A percentile compares a stretch with the other conserved stretches of the same genome.
Evolutionary conservation across 1,140 invertebrate species (phyloP).

Genomic region (Drosophila suzukii): DNA sequence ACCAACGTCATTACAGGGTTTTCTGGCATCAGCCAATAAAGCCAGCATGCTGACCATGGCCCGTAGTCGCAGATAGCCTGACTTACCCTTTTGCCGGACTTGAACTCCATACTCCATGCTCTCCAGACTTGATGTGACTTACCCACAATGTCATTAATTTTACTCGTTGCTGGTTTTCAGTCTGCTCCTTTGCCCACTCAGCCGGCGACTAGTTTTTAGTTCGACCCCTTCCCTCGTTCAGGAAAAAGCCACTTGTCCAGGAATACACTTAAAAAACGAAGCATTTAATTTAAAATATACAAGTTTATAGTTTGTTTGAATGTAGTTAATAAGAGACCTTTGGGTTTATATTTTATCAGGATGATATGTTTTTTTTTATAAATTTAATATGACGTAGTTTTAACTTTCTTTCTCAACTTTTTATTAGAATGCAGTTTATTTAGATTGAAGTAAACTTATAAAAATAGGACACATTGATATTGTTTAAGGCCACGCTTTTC

Average conservation of each 20-base stretch:
- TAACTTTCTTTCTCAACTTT: no score
- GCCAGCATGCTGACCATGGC: conserved; percentile 39
- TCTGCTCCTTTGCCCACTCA: conserved; percentile 30
- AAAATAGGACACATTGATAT: no score
- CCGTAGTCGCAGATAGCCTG: conserved; percentile 28
- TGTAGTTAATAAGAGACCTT: no score
- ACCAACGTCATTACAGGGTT: conserved; percentile 52
- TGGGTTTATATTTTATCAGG: no score
- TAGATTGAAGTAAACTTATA: no score
- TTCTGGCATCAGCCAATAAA: conserved; percentile 48
- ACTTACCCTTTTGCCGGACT: conserved; percentile 13
- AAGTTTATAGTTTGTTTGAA: neutral
- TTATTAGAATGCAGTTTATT: no score
- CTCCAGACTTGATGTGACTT: conserved; percentile 45
- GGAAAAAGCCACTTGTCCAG: conserved; percentile 27
- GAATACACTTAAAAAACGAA: conserved; percentile 3
- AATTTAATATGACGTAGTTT: no score
- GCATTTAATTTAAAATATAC: no score
- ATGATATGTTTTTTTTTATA: no score
- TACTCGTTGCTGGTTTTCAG: conserved; percentile 30
- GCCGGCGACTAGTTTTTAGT: conserved; percentile 47
- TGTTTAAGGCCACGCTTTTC: no score
- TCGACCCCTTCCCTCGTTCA: conserved; percentile 4
- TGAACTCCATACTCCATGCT: conserved; percentile 12
- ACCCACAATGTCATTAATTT: conserved; percentile 58